Evolutionary conservation across 2,797 vertebrate species (phyloP), one percentile per base, ranked within the genome.

Genomic region (Petrocephalus sullivani): DNA sequence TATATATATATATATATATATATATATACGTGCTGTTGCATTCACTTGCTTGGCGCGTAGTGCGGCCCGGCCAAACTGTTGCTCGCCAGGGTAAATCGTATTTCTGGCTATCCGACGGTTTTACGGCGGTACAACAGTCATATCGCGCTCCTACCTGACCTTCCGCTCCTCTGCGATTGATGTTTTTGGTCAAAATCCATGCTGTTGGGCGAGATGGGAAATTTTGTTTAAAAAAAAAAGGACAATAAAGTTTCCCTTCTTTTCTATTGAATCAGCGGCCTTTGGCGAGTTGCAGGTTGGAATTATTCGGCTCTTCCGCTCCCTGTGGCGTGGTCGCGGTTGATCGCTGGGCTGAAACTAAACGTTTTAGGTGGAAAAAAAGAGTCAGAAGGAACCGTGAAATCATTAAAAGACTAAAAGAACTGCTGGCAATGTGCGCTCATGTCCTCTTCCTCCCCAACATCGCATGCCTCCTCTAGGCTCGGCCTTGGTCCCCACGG

Each of bases 281-380:
- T 93, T 94, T 94, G 92, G 92, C 92, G 93, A 95, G 94, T 96
- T 95, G 95, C 96, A 96, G 96, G 96, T 96, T 96, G 94, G 95
- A 97, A 98, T 98, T 98, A 99, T 97, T 98, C 96, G 97, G 97
- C 95, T 96, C 97, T 98, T 98, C 98, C 98, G 97, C 97, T 98
- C 96, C 97, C 97, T 96, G 95, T 96, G 95, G 97, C 96, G 96
- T 96, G 95, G 96, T 96, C 97, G 96, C 96, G 97, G 97, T 97
- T 98, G 98, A 95, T 98, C 98, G 98, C 95, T 98, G 97, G 97
- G 96, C 97, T 98, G 98, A 97, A 97, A 99, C 98, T 98, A 99
- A 99, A 99, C 98, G 97, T 97, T 99, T 99, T 98, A 98, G 97
- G 96, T 97, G 97, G 97, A 97, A 97, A 85, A 98, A 97, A 97